A percentile compares a stretch with the other conserved stretches of the same genome.
phyloP scores from a whole-genome alignment of 2,797 vertebrate genomes.

The Amblyraja radiata region DNA sequence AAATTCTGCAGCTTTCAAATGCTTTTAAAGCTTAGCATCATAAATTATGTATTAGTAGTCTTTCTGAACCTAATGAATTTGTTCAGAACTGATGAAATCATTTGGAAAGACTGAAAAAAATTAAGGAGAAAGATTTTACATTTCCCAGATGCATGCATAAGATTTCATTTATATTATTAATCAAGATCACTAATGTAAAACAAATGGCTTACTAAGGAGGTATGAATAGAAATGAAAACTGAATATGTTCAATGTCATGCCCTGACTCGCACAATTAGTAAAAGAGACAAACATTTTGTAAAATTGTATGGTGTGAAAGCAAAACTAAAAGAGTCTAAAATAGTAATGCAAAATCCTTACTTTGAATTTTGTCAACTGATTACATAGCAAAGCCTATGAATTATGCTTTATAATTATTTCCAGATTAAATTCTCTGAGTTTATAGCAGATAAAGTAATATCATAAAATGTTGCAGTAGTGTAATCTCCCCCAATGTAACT shows the following conservation, averaged over 20 bases:
- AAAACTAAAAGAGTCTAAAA: neutral
- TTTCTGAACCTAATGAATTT: constrained; percentile 35
- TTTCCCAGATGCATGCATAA: constrained; percentile 35
- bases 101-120: constrained; percentile 35
- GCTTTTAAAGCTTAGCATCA: constrained; percentile 14
- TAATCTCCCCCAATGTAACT: neutral
- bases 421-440: neutral
- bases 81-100: constrained; percentile 30
- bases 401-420: neutral
- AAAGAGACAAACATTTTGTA: neutral
- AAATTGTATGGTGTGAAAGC: neutral
- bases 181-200: constrained; percentile 36
- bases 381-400: neutral
- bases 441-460: neutral
- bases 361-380: neutral
- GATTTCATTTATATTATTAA: constrained; percentile 38
- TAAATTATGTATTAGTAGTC: constrained; percentile 37
- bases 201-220: constrained; percentile 34
- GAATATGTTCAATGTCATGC: constrained; percentile 31
- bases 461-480: neutral
- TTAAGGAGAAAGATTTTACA: constrained; percentile 35
- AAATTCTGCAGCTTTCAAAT: constrained; percentile 23
- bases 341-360: neutral
- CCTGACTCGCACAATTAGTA: constrained; percentile 28
- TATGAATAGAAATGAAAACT: constrained; percentile 29